Percentiles rank a stretch among this genome's conserved stretches.
Evolutionary conservation across 1,140 invertebrate genomes (phyloP).

Genomic region (Chlorops oryzae): DNA sequence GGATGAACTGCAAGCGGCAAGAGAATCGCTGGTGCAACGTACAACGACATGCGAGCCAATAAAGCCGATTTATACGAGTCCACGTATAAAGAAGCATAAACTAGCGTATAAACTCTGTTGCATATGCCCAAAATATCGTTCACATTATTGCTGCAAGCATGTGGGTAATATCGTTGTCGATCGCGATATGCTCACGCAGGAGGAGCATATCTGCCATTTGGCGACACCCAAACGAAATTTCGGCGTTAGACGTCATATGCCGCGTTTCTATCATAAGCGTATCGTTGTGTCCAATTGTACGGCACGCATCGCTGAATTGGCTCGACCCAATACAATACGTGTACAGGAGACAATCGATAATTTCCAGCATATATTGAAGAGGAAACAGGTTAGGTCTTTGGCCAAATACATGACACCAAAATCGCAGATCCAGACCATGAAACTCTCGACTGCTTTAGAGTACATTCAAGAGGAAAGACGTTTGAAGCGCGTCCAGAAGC

Average conservation of each 20-base stretch:
- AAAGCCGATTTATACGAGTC: no score
- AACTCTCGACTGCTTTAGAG: conserved; percentile 33
- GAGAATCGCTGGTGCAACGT: no score
- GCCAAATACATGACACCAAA: conserved; percentile 28
- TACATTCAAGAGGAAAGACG: conserved; percentile 37
- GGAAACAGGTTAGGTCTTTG: conserved; percentile 21
- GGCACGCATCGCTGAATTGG: conserved; percentile 31
- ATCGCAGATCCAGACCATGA: conserved; percentile 24
- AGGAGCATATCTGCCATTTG: conserved; percentile 37
- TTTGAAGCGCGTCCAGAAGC: conserved; percentile 22
- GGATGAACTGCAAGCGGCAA: no score
- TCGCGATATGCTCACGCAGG: conserved; percentile 32
- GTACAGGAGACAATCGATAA: conserved; percentile 23
- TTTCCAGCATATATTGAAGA: conserved; percentile 23
- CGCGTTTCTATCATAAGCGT: conserved; percentile 24
- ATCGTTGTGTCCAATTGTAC: conserved; percentile 31
- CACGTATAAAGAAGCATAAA: no score
- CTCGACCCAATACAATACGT: conserved; percentile 27
- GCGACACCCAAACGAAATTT: conserved; percentile 35
- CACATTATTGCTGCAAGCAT: conserved; percentile 32
- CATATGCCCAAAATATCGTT: conserved; percentile 32
- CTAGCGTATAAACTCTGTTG: no score
- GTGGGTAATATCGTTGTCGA: conserved; percentile 40
- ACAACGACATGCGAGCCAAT: no score
- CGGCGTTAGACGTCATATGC: conserved; percentile 9